These are phyloP conservation scores for Hirtodrosophila trivittata DNA, from an alignment of 2,888 invertebrate genomes.

Conservation along the genomic window DNA sequence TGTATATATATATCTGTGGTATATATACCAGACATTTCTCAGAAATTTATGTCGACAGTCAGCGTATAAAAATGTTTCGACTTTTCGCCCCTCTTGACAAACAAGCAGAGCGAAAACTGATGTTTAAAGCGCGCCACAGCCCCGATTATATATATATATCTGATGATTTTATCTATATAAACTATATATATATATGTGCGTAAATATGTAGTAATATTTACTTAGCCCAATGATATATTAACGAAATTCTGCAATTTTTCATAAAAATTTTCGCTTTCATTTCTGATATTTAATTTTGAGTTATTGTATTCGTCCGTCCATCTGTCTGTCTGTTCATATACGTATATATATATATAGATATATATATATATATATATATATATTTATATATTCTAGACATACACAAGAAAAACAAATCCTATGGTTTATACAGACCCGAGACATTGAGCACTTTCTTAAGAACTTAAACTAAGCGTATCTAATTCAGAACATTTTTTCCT, in stretches of 20 bases:
- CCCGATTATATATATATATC: constrained; percentile 11
- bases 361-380: no score
- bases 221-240: constrained; percentile 58
- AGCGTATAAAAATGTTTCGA: constrained; percentile 31
- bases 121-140: constrained; percentile 69
- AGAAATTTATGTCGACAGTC: constrained; percentile 54
- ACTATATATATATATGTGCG: constrained; percentile 18
- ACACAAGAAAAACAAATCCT: neutral
- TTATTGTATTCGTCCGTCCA: constrained; percentile 6
- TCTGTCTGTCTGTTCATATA: no score
- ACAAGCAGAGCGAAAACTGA: constrained; percentile 54
- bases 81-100: constrained; percentile 42
- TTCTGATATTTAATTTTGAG: constrained; percentile 23
- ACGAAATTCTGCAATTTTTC: constrained; percentile 53
- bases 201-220: constrained; percentile 26
- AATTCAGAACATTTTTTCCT: constrained; percentile 44
- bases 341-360: no score
- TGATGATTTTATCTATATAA: constrained; percentile 11
- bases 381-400: no score
- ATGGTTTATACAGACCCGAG: neutral
- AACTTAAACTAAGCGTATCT: constrained; percentile 58
- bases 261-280: constrained; percentile 53
- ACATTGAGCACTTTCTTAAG: constrained; percentile 13
- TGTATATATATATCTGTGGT: neutral
- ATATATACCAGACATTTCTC: constrained; percentile 14